Evolutionary conservation across 2,888 invertebrate species (phyloP), one percentile per base, ranked within the genome.

Genomic region (Leptinotarsa tumamoca): DNA sequence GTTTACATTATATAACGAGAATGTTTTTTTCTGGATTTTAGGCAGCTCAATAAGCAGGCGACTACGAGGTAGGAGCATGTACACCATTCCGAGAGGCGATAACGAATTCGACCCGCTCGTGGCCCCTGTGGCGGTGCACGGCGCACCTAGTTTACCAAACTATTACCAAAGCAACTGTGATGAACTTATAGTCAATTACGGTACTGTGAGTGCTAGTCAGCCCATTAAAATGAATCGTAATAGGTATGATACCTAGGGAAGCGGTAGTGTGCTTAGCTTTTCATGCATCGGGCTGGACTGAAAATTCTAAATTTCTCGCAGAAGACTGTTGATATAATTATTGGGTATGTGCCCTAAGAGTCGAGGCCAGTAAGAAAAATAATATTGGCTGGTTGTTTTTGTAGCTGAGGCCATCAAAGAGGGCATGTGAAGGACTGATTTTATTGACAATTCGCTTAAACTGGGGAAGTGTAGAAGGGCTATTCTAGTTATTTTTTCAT

Each of bases 31-130:
- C 13, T 27, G 33, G 18, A 10, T 58, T 23, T 70, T 10, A 92
- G 93, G 94, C 81, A 94, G 94, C 83, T 93, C 95, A 18, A 91
- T 95, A 80, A 95, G 95, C 85, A 91, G 95, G 63, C 90, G 94
- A 78, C 92, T 95, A 80, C 91, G 95, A 71, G 95, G 95, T n/a
- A 92, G 94, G 80, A 92, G 92, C 68, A 92, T 92, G 89, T 95
- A 95, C 87, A 93, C 93, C 80, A 91, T 95, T 87, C 90, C 95
- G 1, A 91, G 94, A 81, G 94, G 94, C 0, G 91, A 90, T 68
- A 92, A 93, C 75, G 93, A 93, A 80, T 87, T 83, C 79, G 81
- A 87, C 0, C 86, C 83, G 80, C 81, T 87, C 71, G 84, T 88
- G 23, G 82, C 83, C 15, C 79, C 84, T n/a, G 81, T 85, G 66